Percentiles rank a stretch among this genome's conserved stretches.
phyloP scores from a whole-genome alignment of 1,140 invertebrate genomes.

The Pollicipes pollicipes region DNA sequence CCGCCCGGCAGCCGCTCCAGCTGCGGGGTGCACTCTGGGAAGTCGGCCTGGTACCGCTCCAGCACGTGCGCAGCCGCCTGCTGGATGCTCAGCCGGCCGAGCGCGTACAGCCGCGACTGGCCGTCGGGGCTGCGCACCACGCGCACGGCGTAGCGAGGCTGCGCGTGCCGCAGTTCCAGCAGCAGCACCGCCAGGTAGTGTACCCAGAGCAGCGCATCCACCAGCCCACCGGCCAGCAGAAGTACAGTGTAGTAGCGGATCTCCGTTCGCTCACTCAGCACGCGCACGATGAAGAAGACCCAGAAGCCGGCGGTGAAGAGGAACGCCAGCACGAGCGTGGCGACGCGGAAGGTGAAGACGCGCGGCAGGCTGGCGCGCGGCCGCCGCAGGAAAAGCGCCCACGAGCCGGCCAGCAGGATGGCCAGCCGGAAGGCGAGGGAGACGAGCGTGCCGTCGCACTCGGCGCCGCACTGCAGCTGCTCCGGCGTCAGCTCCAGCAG shows the following conservation, averaged over 20 bases:
- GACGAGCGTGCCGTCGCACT: conserved; percentile 75
- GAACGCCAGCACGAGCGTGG: conserved; percentile 68
- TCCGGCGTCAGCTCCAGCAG: not conserved
- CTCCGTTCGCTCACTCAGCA: conserved; percentile 28
- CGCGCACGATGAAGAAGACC: conserved; percentile 89
- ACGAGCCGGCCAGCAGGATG: conserved; percentile 71
- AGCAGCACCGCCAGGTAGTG: conserved; percentile 85
- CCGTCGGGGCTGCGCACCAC: conserved; percentile 87
- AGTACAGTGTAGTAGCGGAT: conserved; percentile 44
- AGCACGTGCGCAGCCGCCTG: conserved; percentile 82
- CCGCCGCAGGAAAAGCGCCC: conserved; percentile 42
- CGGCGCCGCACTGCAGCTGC: conserved; percentile 35
- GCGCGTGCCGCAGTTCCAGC: conserved; percentile 76
- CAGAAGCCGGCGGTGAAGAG: conserved; percentile 89
- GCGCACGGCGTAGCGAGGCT: conserved; percentile 76
- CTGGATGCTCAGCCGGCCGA: conserved; percentile 87
- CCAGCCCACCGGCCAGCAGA: conserved; percentile 73
- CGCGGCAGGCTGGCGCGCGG: conserved; percentile 37
- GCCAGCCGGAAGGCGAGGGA: conserved; percentile 81
- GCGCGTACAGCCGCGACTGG: conserved; percentile 44
- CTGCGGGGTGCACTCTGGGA: conserved; percentile 91
- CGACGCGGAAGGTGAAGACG: conserved; percentile 74
- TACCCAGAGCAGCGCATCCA: conserved; percentile 83
- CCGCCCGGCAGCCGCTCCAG: conserved; percentile 74
- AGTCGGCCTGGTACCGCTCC: conserved; percentile 89